Conservation (phyloP, 2,113 vertebrate genomes). For the Oryzias melastigma region DNA sequence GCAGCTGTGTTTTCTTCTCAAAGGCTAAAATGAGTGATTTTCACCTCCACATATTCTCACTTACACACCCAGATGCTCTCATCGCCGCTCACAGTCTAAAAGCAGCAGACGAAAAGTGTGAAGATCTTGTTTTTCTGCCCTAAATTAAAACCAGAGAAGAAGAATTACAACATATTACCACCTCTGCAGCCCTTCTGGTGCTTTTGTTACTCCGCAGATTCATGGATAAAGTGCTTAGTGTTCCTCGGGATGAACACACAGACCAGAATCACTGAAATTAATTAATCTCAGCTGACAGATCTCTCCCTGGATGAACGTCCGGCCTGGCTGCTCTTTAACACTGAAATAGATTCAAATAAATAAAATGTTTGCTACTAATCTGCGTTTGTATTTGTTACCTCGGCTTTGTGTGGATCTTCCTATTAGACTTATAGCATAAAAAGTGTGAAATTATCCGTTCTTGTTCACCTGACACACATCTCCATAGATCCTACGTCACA, state of each 20-base stretch:
- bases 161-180: constrained; percentile 78
- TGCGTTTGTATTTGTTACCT: constrained; percentile 12
- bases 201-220: constrained; percentile 70
- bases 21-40: neutral
- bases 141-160: constrained; percentile 72
- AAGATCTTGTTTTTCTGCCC: constrained; percentile 24
- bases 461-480: too few species aligned
- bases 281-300: constrained; percentile 73
- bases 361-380: constrained; percentile 2
- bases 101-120: constrained; percentile 27
- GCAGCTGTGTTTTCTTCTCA: too few species aligned
- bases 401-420: neutral
- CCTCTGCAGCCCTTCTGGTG: constrained; percentile 63
- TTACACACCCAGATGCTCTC: neutral
- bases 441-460: constrained; percentile 3
- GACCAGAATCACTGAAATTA: constrained; percentile 84
- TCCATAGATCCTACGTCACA: too few species aligned
- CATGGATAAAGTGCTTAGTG: constrained; percentile 75
- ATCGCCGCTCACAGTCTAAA: neutral
- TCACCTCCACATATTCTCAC: neutral
- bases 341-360: constrained; percentile 5
- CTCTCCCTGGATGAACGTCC: constrained; percentile 31
- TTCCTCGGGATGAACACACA: constrained; percentile 50
- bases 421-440: too few species aligned
- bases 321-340: too few species aligned